Conservation (phyloP, 2,113 vertebrate genomes). For the Tragelaphus scriptus region DNA sequence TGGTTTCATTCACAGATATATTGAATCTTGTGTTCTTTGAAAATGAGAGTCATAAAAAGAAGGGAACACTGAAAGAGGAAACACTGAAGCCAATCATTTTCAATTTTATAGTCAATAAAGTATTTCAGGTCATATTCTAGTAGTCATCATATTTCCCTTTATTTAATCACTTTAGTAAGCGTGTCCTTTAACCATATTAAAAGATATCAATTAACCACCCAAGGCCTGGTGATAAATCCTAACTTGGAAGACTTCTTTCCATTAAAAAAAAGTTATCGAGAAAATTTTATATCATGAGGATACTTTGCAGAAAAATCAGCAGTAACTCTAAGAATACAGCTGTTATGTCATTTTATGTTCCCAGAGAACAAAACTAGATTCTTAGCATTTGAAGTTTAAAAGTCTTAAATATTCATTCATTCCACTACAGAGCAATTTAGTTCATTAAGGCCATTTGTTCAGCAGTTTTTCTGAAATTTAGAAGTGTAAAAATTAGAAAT, state of each 20-base stretch:
- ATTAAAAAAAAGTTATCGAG: neutral
- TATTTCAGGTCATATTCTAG: neutral
- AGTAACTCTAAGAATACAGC: neutral
- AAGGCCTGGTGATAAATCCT: neutral
- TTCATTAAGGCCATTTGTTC: conserved; percentile 5
- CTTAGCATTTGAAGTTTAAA: conserved; percentile 25
- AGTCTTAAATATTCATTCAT: neutral
- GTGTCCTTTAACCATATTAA: neutral
- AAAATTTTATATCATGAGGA: neutral
- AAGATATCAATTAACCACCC: neutral
- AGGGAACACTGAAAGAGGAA: neutral
- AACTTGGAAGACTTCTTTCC: neutral
- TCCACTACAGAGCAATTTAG: neutral
- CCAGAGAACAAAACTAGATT: conserved; percentile 8
- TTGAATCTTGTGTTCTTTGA: neutral
- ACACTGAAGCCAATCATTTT: neutral
- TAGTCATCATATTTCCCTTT: neutral
- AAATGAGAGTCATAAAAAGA: neutral
- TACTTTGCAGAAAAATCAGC: neutral
- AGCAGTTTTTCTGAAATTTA: neutral
- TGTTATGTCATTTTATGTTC: neutral
- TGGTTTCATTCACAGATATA: neutral
- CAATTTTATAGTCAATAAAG: neutral
- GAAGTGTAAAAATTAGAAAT: neutral
- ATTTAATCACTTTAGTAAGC: neutral